These are phyloP conservation scores for Pelecanoides urinatrix DNA, from an alignment of 2,113 vertebrate species.

Conservation along the genomic window DNA sequence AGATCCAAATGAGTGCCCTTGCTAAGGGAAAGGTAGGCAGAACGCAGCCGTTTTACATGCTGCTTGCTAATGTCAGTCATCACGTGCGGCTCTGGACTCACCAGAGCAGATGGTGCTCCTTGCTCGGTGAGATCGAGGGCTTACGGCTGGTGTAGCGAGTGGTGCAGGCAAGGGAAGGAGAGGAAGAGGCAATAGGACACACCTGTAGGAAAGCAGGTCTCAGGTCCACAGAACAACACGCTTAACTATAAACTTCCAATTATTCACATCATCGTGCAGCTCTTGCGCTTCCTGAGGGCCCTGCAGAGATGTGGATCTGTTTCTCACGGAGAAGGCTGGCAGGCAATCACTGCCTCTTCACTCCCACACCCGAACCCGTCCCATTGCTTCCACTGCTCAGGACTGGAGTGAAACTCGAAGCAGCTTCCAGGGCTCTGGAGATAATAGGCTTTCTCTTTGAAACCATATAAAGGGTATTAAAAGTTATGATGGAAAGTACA, in stretches of 20 bases:
- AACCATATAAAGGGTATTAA: background rate
- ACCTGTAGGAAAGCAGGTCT: background rate
- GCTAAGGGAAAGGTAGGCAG: background rate
- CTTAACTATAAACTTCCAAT: background rate
- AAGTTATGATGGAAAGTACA: conserved; percentile 64
- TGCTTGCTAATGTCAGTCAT: conserved; percentile 31
- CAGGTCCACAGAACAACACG: background rate
- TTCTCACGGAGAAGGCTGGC: background rate
- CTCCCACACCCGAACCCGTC: rapidly evolving
- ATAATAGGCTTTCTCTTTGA: background rate
- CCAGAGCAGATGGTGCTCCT: background rate
- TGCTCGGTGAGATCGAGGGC: background rate
- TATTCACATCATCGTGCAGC: background rate
- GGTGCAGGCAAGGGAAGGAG: rapidly evolving
- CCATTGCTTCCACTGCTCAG: background rate
- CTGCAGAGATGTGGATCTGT: background rate
- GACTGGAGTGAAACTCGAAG: background rate
- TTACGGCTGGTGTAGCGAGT: rapidly evolving
- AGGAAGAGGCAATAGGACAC: background rate
- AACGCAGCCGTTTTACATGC: rapidly evolving
- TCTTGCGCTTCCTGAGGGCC: background rate
- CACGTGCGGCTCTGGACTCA: background rate
- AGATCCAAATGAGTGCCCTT: background rate
- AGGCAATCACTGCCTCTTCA: background rate
- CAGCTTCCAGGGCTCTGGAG: background rate